Conservation (phyloP, 2,888 invertebrate species). For the Meghimatium bilineatum region DNA sequence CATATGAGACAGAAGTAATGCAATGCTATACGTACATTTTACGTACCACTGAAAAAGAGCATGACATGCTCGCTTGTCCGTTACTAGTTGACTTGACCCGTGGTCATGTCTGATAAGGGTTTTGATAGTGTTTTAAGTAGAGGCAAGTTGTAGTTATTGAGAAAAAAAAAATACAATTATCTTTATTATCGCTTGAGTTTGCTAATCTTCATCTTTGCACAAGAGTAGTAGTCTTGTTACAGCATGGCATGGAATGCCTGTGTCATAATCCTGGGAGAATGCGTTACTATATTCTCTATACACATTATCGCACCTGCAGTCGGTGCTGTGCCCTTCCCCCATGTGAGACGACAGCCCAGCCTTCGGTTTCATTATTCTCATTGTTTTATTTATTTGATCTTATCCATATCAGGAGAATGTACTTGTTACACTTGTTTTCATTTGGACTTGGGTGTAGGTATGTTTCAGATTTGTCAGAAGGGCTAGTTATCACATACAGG, state of each 20-base stretch:
- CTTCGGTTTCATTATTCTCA: not conserved
- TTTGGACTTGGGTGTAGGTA: not conserved
- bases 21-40: not conserved
- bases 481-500: not conserved
- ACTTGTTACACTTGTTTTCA: not conserved
- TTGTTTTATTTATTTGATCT: conserved; percentile 29
- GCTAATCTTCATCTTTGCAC: not conserved
- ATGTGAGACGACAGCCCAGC: not conserved
- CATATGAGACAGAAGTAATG: not conserved
- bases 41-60: not conserved
- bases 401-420: conserved; percentile 7
- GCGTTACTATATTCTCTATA: not conserved
- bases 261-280: not conserved
- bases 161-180: not conserved
- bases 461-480: not conserved
- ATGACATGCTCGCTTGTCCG: not conserved
- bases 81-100: not conserved
- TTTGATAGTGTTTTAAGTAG: not conserved
- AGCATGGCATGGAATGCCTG: not conserved
- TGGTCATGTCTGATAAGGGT: not conserved
- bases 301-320: not conserved
- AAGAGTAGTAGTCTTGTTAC: not conserved
- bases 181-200: not conserved
- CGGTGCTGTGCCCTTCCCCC: not conserved
- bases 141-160: not conserved